Evolutionary conservation across 2,113 vertebrate genomes (phyloP), one percentile per base, ranked within the genome.

Genomic region (Syngnathus scovelli): DNA sequence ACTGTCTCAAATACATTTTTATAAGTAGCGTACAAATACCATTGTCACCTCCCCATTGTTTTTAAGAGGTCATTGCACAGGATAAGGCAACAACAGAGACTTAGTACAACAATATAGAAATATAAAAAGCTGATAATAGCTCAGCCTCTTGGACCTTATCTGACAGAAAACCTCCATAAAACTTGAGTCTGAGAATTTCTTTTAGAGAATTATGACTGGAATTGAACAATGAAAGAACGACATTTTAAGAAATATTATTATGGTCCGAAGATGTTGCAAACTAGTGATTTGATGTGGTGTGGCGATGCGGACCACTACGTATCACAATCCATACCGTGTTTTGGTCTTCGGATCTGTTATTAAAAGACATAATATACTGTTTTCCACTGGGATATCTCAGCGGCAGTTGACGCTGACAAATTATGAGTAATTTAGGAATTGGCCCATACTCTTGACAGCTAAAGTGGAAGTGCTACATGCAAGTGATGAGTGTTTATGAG

Each of bases 111-210:
- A 54, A 33, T 62, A 48, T 68, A 70, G 39, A 75, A 85, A 76
- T 86, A 84, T 80, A 83, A 89, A 68, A 78, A 68, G 59, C 18
- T 61, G 80, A 82, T 75, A 81, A 78, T 82, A 68, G 89, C 44
- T 81, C 71, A 85, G 80, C 70, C 78, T 87, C 83, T 67, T 88
- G 88, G 64, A 78, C 70, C 75, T 62, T 82, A 82, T 83, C 77
- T 70, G 77, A 77, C 23, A 71, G 77, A 78, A 63, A 74, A 48
- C 67, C 41, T 59, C 73, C 55, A 68, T 18, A 55, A 80, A 81
- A 81, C 58, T 75, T 73, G 65, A 75, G 71, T 70, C 70, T 67
- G 49, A 66, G 46, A 10, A 0, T 19, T 70, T n/a, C 43, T 67
- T 72, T 70, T 74, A 83, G 62, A 68, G 68, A 84, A 87, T 79